Conservation (phyloP, 2,888 invertebrate genomes). For the Eupithecia tripunctaria region DNA sequence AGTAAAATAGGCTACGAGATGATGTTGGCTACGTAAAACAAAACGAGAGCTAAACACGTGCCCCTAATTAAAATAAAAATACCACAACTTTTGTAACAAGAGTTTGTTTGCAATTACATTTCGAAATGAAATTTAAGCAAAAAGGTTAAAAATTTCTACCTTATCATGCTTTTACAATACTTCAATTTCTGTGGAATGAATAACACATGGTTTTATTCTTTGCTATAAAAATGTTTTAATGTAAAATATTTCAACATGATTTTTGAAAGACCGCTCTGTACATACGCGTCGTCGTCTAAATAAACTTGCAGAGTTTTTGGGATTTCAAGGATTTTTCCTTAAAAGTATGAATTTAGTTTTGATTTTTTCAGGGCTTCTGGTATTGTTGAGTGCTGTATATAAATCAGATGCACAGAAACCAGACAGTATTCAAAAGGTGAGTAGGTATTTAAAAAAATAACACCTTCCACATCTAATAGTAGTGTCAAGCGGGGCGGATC, state of each 20-base stretch:
- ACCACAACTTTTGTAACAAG: constrained; percentile 5
- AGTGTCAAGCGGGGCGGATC: too few relatives aligned
- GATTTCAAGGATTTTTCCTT: neutral
- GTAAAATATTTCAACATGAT: constrained; percentile 44
- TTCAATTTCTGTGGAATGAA: constrained; percentile 26
- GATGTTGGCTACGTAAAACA: neutral
- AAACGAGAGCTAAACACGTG: constrained; percentile 17
- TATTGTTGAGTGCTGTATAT: neutral
- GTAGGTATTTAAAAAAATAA: neutral
- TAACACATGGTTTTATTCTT: constrained; percentile 23
- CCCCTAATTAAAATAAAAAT: constrained; percentile 20
- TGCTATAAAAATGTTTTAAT: constrained; percentile 6
- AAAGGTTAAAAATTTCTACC: neutral
- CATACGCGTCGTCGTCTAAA: neutral
- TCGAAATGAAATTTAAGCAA: neutral
- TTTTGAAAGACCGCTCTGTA: constrained; percentile 31
- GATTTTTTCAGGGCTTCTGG: constrained; percentile 16
- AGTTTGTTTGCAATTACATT: constrained; percentile 1
- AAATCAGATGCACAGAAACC: constrained; percentile 11
- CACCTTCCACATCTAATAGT: neutral
- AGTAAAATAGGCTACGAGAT: neutral
- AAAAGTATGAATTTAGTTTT: neutral
- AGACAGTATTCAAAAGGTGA: constrained; percentile 19
- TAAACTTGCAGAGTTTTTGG: neutral
- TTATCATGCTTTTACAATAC: constrained; percentile 22